Evolutionary conservation across 2,888 invertebrate genomes (phyloP).

Genomic region (Netelia fuscicornis): DNA sequence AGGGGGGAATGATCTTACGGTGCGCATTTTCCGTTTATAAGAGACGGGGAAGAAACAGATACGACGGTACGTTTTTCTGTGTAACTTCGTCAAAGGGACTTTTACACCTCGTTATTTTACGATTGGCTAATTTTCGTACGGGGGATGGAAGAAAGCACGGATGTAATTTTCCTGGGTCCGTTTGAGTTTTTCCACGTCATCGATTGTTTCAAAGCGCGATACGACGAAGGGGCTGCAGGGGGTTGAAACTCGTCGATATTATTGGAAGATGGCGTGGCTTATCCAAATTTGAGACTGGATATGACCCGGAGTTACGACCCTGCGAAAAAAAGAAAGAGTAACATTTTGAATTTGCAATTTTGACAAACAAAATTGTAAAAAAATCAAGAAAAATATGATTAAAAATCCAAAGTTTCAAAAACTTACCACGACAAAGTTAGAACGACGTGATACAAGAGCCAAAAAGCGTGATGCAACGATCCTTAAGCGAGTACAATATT

Average conservation of each 20-base stretch:
- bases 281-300: too few relatives aligned
- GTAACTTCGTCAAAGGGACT: constrained; percentile 67
- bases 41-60: constrained; percentile 14
- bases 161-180: constrained; percentile 30
- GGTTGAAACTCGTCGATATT: too few relatives aligned
- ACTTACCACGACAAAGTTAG: constrained; percentile 49
- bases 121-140: constrained; percentile 73
- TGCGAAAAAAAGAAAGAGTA: too few relatives aligned
- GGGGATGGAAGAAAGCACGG: neutral
- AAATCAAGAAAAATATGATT: neutral
- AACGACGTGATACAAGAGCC: constrained; percentile 71
- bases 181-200: constrained; percentile 73
- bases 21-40: constrained; percentile 8
- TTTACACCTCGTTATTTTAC: constrained; percentile 74
- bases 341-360: too few relatives aligned
- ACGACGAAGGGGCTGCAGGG: too few relatives aligned
- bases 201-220: constrained; percentile 51
- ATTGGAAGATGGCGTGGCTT: too few relatives aligned
- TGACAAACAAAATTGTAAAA: constrained; percentile 26
- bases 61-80: neutral
- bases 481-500: constrained; percentile 65
- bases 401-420: neutral
- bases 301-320: too few relatives aligned
- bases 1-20: constrained; percentile 28
- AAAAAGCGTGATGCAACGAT: constrained; percentile 78